Percentiles rank a stretch among this genome's conserved stretches.
Conservation (phyloP, 2,888 invertebrate species). For the Acrobasis consociella region DNA sequence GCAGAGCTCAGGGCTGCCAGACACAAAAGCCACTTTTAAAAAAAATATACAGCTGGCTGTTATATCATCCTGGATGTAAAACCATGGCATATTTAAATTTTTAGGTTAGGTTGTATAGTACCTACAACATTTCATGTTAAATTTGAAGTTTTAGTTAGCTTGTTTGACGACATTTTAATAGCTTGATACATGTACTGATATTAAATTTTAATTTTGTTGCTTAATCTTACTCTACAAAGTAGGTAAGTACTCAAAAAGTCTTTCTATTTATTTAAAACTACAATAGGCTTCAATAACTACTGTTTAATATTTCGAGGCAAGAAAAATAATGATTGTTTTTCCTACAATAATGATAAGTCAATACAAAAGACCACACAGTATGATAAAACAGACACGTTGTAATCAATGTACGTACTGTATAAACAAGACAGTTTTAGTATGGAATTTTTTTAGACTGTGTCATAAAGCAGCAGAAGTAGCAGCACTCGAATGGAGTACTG, state of each 20-base stretch:
- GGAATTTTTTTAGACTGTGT: conserved; percentile 21
- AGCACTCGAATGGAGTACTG: conserved; percentile 25
- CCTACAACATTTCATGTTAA: no score
- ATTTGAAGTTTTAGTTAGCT: no score
- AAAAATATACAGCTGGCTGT: no score
- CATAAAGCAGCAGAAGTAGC: conserved; percentile 20
- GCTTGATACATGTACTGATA: no score
- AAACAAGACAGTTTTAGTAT: neutral
- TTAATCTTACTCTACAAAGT: no score
- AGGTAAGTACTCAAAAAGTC: neutral
- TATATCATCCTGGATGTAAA: no score
- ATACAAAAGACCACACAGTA: conserved; percentile 17
- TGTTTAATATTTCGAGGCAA: conserved; percentile 10
- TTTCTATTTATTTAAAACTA: conserved; percentile 2
- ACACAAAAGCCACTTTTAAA: no score
- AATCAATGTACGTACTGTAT: neutral
- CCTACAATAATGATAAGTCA: conserved; percentile 18
- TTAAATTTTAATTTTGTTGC: no score
- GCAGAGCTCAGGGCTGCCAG: no score
- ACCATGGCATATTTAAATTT: no score
- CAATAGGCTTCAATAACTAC: conserved; percentile 2
- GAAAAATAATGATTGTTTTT: conserved; percentile 13
- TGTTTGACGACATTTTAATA: no score
- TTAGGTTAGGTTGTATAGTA: no score
- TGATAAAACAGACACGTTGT: conserved; percentile 1